Evolutionary conservation across 2,888 invertebrate genomes (phyloP).

Genomic region (Liopterus haemorrhoidalis): DNA sequence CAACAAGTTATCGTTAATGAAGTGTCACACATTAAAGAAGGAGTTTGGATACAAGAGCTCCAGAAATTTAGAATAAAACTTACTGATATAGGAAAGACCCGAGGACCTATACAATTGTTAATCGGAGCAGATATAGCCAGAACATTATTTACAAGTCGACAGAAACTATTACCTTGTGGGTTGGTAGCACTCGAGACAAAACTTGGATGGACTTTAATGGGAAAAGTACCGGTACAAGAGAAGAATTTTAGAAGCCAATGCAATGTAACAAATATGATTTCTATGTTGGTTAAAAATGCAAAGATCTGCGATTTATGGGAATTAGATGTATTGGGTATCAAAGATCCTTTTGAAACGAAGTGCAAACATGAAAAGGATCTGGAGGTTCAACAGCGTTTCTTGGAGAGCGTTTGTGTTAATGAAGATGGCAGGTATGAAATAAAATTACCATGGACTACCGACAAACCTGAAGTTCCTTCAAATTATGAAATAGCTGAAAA

Average conservation of each 20-base stretch:
- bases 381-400: neutral
- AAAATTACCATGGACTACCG: constrained; percentile 31
- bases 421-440: constrained; percentile 31
- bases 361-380: constrained; percentile 22
- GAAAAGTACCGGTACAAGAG: constrained; percentile 8
- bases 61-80: neutral
- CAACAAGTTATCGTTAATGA: constrained; percentile 10
- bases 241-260: neutral
- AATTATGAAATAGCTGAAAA: constrained; percentile 27
- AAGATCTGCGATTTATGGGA: constrained; percentile 28
- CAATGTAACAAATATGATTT: neutral
- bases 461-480: constrained; percentile 26
- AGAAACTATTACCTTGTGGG: constrained; percentile 14
- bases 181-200: constrained; percentile 25
- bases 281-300: constrained; percentile 5
- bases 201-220: constrained; percentile 28
- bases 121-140: constrained; percentile 21
- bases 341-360: constrained; percentile 31
- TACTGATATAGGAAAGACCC: constrained; percentile 1
- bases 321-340: constrained; percentile 34
- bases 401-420: neutral
- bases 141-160: constrained; percentile 22
- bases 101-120: constrained; percentile 18
- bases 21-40: neutral
- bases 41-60: constrained; percentile 6